Base-by-base conservation (phyloP, 2,113 vertebrate species). In the Meriones unguiculatus region DNA sequence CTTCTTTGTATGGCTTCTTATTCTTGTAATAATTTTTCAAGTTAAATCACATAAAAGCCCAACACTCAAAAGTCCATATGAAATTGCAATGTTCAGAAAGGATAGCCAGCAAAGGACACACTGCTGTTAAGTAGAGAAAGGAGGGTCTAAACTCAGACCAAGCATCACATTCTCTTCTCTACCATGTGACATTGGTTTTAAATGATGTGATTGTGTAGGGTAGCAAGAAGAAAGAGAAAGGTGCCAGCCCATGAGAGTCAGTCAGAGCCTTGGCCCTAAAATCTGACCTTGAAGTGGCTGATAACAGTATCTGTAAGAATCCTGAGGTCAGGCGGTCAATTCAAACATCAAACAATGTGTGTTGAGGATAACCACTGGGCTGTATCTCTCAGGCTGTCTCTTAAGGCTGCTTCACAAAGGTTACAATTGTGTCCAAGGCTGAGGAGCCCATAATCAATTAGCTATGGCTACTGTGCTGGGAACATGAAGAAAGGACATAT, bases 41-140 rank as follows among this genome's bases (percentile, higher is more conserved):
- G 41, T 88, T 87, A 90, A 93, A 94, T 84, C 62, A 94, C 62
- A 94, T 2, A 20, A 67, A 91, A 91, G 52, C 62, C n/a, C 73
- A 78, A 1, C 4, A 10, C 17, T 86, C 67, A 65, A 84, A 78
- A 24, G n/a, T 22, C 17, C 70, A 38, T n/a, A 35, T 76, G 5
- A 67, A 94, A 89, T 25, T 65, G 22, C 75, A 84, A 1, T 6
- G 8, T 17, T 87, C 67, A 73, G 64, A 80, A 20, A 89, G 20
- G 46, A 67, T 77, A 10, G 41, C 30, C 59, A 7, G 32, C 10
- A 12, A 87, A 87, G 32, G 28, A 57, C 14, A 87, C 3, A 73
- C 24, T 52, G 17, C 24, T 10, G 41, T 25, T n/a, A 87, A 38
- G 62, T 12, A 25, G 62, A 62, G 65, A 25, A 90, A 59, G 12